phyloP scores from a whole-genome alignment of 2,113 vertebrate genomes.

The Conger conger region DNA sequence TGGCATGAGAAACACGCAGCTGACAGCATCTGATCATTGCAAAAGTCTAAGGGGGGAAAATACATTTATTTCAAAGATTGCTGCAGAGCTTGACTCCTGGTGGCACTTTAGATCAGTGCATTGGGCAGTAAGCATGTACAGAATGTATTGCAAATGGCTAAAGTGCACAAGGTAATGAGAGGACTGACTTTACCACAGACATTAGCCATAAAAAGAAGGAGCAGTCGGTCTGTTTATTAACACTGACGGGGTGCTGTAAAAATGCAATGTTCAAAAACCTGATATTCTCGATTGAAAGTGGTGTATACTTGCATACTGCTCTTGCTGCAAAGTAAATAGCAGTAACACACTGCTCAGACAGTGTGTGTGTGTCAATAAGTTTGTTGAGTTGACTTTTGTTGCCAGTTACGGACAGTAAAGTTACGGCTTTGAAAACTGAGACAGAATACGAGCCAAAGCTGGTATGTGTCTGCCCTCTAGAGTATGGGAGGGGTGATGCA shows the following conservation, averaged over 20 bases:
- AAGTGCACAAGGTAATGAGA: neutral
- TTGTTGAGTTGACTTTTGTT: no score
- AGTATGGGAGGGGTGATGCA: neutral
- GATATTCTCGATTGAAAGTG: neutral
- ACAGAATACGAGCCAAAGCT: conserved; percentile 2
- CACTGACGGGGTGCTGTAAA: neutral
- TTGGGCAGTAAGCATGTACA: neutral
- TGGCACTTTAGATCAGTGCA: neutral
- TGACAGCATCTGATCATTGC: neutral
- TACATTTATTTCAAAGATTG: neutral
- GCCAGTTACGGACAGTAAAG: neutral
- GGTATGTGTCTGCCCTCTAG: conserved; percentile 6
- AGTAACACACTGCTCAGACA: neutral
- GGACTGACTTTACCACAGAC: neutral
- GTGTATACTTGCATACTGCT: neutral
- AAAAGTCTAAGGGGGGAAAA: neutral
- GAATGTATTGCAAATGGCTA: neutral
- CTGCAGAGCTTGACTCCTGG: neutral
- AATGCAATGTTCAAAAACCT: neutral
- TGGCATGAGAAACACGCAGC: neutral
- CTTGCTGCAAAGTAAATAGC: neutral
- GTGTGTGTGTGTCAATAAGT: no score
- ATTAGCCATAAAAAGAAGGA: neutral
- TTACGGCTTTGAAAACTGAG: neutral
- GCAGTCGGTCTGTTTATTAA: neutral